Conservation (phyloP, 2,797 vertebrate genomes). For the Gymnoscopelus braueri region DNA sequence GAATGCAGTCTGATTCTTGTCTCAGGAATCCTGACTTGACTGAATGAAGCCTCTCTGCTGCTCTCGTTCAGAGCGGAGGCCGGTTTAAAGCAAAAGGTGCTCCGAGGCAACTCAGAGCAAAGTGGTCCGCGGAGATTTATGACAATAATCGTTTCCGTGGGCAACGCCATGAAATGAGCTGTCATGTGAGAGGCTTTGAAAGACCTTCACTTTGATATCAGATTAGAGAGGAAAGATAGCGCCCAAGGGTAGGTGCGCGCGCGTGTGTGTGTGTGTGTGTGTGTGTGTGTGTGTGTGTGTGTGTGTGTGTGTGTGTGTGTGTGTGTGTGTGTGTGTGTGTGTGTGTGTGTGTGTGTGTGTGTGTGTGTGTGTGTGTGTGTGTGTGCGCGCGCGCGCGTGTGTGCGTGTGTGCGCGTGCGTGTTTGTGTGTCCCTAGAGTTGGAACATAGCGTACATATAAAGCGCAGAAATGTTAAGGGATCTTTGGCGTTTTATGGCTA, state of each 20-base stretch:
- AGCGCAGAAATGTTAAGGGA: too few species aligned
- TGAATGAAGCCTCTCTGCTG: not conserved
- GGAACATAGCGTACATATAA: too few species aligned
- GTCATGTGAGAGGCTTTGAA: slow-evolving; percentile 76
- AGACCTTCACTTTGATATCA: slow-evolving; percentile 75
- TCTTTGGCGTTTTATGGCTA: too few species aligned
- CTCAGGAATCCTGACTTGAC: too few species aligned
- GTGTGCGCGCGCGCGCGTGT: slow-evolving; percentile 7
- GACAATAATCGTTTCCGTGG: slow-evolving; percentile 76
- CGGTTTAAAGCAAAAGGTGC: slow-evolving; percentile 34
- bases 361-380: slow-evolving; percentile 3
- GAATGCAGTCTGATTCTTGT: too few species aligned
- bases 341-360: slow-evolving; percentile 6
- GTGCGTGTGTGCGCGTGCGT: slow-evolving; percentile 15
- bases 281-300: slow-evolving; percentile 6
- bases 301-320: not conserved
- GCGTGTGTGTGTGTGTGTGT: slow-evolving; percentile 12
- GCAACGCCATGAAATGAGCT: slow-evolving; percentile 75
- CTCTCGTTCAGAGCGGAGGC: not conserved
- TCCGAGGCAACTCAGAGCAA: slow-evolving; percentile 39
- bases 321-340: slow-evolving; percentile 23
- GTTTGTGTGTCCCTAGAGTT: slow-evolving; percentile 11
- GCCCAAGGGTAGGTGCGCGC: slow-evolving; percentile 39
- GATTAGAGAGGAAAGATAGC: not conserved
- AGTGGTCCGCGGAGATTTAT: slow-evolving; percentile 69